A percentile compares a stretch with the other conserved stretches of the same genome.
These are phyloP conservation scores for Lithosia quadra DNA, from an alignment of 2,888 invertebrate genomes.

Conservation along the genomic window DNA sequence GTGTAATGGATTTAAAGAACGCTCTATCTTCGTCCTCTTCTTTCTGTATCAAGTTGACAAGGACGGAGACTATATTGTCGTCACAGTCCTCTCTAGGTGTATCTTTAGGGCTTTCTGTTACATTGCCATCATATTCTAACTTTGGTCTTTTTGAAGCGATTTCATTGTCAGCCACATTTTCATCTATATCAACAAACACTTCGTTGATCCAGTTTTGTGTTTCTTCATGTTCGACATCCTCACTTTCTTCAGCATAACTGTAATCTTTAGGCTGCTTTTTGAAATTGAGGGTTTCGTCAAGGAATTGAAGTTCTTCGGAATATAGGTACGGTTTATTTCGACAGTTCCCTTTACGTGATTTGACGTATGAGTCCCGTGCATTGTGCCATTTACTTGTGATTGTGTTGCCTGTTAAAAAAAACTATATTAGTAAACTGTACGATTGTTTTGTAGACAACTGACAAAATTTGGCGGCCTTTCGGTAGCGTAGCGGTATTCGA, in stretches of 20 bases:
- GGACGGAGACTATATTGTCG: conserved; percentile 59
- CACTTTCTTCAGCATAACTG: conserved; percentile 41
- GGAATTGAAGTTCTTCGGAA: conserved; percentile 61
- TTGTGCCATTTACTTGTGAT: conserved; percentile 70
- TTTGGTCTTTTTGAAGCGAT: conserved; percentile 49
- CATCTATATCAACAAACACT: conserved; percentile 61
- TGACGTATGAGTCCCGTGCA: conserved; percentile 65
- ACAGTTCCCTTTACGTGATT: conserved; percentile 54
- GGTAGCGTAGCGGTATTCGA: too few relatives aligned
- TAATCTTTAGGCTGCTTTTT: conserved; percentile 34
- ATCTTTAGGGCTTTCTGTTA: conserved; percentile 20
- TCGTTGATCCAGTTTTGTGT: conserved; percentile 64
- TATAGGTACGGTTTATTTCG: conserved; percentile 63
- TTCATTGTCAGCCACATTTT: conserved; percentile 31
- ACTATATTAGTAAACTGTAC: not conserved
- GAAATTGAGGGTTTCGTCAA: conserved; percentile 46
- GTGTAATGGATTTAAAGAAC: conserved; percentile 74
- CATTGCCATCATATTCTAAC: conserved; percentile 33
- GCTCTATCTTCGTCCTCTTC: conserved; percentile 77
- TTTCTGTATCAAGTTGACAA: conserved; percentile 67
- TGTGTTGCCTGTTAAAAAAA: conserved; percentile 53
- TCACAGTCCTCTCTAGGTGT: conserved; percentile 45
- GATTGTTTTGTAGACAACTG: not conserved
- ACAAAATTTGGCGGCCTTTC: too few relatives aligned
- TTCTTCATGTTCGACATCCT: conserved; percentile 48